A percentile compares a stretch with the other conserved stretches of the same genome.
phyloP scores from a whole-genome alignment of 1,140 invertebrate genomes.

The Drosophila yakuba region DNA sequence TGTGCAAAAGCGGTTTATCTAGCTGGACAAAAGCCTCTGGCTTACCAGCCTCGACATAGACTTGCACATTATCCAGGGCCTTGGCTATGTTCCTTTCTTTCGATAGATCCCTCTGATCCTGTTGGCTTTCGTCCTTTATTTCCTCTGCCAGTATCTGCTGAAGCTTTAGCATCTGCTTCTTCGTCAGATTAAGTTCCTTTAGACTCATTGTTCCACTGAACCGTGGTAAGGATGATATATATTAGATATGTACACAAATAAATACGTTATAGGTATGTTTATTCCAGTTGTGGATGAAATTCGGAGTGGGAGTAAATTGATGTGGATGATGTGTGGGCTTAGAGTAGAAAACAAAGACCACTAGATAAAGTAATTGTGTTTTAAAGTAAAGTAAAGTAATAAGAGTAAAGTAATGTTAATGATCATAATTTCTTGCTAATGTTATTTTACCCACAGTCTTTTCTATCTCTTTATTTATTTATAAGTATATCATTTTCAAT shows the following conservation, averaged over 20 bases:
- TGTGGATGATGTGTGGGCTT: not conserved
- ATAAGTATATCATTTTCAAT: too few species aligned
- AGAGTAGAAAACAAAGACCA: too few species aligned
- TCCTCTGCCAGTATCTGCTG: not conserved
- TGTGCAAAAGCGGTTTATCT: constrained; percentile 26
- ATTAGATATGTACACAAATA: not conserved
- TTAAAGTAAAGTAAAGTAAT: too few species aligned
- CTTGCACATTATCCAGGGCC: constrained; percentile 26
- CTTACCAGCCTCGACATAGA: constrained; percentile 24
- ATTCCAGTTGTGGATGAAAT: not conserved
- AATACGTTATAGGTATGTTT: not conserved
- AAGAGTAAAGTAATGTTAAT: too few species aligned
- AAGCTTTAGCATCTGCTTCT: not conserved
- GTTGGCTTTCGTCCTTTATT: not conserved
- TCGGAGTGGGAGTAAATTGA: not conserved
- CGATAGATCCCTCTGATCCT: not conserved
- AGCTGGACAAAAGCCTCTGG: constrained; percentile 25
- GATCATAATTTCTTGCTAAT: too few species aligned
- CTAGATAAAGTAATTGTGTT: too few species aligned
- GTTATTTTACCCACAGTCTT: too few species aligned
- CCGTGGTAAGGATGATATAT: not conserved
- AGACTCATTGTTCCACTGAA: not conserved
- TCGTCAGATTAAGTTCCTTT: not conserved
- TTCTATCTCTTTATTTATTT: too few species aligned
- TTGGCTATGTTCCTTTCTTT: constrained; percentile 20